Percentiles rank a stretch among this genome's conserved stretches.
These are phyloP conservation scores for Babylonia areolata DNA, from an alignment of 1,140 invertebrate genomes.

Conservation along the genomic window DNA sequence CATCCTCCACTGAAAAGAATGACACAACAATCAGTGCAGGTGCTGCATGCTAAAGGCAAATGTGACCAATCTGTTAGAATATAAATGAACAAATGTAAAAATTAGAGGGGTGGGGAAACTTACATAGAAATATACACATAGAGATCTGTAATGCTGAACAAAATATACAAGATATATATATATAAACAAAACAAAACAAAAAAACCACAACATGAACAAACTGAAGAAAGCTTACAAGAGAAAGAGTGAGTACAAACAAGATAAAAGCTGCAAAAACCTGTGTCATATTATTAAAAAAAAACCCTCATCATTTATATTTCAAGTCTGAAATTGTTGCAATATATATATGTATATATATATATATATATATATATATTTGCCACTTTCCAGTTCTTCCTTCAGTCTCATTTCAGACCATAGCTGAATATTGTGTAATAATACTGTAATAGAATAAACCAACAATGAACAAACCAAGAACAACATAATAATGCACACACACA, in stretches of 20 bases:
- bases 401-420: no score
- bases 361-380: no score
- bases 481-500: no score
- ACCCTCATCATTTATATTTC: no score
- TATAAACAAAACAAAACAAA: not conserved
- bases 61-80: not conserved
- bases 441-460: no score
- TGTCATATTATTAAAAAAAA: not conserved
- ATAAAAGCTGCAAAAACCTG: not conserved
- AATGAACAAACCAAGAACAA: no score
- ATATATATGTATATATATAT: no score
- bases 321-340: no score
- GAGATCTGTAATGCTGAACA: not conserved
- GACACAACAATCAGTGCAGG: constrained; percentile 31
- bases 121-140: not conserved
- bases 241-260: not conserved
- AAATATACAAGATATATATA: not conserved
- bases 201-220: not conserved
- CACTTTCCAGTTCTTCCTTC: no score
- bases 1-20: constrained; percentile 26
- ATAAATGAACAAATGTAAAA: not conserved
- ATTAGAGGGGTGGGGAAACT: no score
- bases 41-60: constrained; percentile 12
- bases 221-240: not conserved
- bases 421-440: no score